Evolutionary conservation across 1,140 invertebrate species (phyloP), one percentile per base, ranked within the genome.

Genomic region (Bombus huntii): DNA sequence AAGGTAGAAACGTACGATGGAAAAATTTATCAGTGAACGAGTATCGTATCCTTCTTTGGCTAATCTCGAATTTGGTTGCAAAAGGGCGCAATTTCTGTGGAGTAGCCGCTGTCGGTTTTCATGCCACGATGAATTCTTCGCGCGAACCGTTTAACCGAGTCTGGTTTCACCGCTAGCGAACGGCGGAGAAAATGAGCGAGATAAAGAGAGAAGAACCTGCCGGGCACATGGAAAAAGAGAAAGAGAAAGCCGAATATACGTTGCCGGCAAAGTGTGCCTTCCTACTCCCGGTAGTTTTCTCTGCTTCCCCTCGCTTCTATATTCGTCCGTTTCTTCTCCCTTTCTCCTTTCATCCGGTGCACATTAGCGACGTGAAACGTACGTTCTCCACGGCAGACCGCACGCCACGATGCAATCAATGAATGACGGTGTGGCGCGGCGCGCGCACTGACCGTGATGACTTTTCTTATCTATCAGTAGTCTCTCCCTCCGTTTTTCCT

Each of bases 371-470:
- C 89, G 89, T 68, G 57, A 76, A 91, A 83, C 88, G 90, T 92
- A 91, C 88, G 86, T 84, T 88, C 85, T 85, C 77, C 79, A 73
- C 76, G 77, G 71, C 65, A 81, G 80, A 86, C 83, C 87, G 83
- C 89, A 85, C 89, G 72, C 85, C 83, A 85, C 87, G 86, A 87
- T 88, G 89, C 90, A 93, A 94, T 94, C 91, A 93, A 94, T 94
- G 93, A 94, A 93, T 93, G 93, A 93, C 92, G 87, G 87, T 85
- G 87, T 90, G 73, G 88, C 74, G 82, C 87, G 86, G 78, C 87
- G 92, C 89, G 92, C 92, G 87, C 91, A 90, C 87, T 92, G 92
- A 92, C 92, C 92, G 92, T 92, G 90, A 93, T 93, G 91, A 93
- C 92, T 94, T 93, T 93, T 93, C 91, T 93, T 90, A 91, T 94